These are phyloP conservation scores for Drosophila gunungcola DNA, from an alignment of 1,140 invertebrate species.

Conservation along the genomic window DNA sequence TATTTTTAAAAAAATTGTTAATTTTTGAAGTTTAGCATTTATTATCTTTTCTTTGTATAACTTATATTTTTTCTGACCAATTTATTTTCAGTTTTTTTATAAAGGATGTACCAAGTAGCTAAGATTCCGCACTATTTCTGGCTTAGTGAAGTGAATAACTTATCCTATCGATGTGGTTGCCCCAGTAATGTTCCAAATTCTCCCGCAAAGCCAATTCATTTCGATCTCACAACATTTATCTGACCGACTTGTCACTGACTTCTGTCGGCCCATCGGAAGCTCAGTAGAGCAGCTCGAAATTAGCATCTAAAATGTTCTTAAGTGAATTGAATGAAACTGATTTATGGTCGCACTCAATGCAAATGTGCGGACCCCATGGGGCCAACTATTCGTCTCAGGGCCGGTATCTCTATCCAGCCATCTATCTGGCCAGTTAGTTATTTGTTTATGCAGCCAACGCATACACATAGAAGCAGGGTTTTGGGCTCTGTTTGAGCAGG, in stretches of 20 bases:
- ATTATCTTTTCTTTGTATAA: too few relatives aligned
- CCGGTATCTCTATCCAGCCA: slow-evolving; percentile 28
- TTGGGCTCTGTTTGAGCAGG: slow-evolving; percentile 64
- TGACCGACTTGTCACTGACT: slow-evolving; percentile 46
- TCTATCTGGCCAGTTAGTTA: slow-evolving; percentile 52
- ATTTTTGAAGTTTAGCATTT: too few relatives aligned
- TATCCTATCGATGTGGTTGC: not conserved
- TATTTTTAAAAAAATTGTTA: too few relatives aligned
- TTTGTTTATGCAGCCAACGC: slow-evolving; percentile 64
- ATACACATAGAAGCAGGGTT: not conserved
- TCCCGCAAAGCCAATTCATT: slow-evolving; percentile 10
- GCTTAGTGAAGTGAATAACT: not conserved
- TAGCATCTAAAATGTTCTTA: slow-evolving; percentile 70
- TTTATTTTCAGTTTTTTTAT: too few relatives aligned
- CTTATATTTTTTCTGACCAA: too few relatives aligned
- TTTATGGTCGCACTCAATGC: slow-evolving; percentile 80
- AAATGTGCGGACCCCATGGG: slow-evolving; percentile 56
- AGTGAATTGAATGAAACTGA: slow-evolving; percentile 80
- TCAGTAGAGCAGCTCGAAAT: slow-evolving; percentile 40
- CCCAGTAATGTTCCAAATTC: not conserved
- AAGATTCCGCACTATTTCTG: not conserved
- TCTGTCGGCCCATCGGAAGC: slow-evolving; percentile 5
- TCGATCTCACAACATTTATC: slow-evolving; percentile 36
- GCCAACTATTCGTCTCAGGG: slow-evolving; percentile 26
- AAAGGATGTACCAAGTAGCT: too few relatives aligned